Conservation (phyloP, 2,888 invertebrate genomes). For the Apotomis betuletana region DNA sequence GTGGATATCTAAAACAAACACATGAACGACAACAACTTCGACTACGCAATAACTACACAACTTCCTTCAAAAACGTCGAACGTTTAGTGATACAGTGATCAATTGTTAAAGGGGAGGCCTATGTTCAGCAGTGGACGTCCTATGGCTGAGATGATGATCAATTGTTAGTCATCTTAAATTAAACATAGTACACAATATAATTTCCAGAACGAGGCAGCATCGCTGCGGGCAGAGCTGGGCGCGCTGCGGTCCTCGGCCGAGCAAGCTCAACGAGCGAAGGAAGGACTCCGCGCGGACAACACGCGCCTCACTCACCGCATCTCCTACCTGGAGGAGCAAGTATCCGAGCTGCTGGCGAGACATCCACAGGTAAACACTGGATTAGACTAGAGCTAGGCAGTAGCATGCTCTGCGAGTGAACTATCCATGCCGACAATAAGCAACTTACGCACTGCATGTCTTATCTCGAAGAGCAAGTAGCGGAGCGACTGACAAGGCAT, state of each 20-base stretch:
- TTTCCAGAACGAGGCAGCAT: constrained; percentile 77
- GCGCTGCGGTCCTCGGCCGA: constrained; percentile 84
- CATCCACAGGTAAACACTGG: constrained; percentile 63
- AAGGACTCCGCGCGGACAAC: constrained; percentile 89
- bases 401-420: neutral
- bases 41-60: no score
- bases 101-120: no score
- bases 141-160: no score
- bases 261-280: constrained; percentile 85
- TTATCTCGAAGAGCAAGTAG: constrained; percentile 94
- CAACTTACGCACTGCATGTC: constrained; percentile 93
- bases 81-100: no score
- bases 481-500: constrained; percentile 81
- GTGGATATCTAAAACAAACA: no score
- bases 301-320: constrained; percentile 93
- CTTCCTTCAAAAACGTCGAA: no score
- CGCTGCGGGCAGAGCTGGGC: constrained; percentile 83
- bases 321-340: constrained; percentile 95
- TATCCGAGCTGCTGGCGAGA: constrained; percentile 83
- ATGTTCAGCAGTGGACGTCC: no score
- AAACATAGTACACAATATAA: constrained; percentile 3
- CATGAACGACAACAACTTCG: no score
- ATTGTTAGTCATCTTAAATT: no score
- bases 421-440: constrained; percentile 86
- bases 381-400: neutral